Evolutionary conservation across 2,797 vertebrate species (phyloP).

Genomic region (Gadopsis marmoratus): DNA sequence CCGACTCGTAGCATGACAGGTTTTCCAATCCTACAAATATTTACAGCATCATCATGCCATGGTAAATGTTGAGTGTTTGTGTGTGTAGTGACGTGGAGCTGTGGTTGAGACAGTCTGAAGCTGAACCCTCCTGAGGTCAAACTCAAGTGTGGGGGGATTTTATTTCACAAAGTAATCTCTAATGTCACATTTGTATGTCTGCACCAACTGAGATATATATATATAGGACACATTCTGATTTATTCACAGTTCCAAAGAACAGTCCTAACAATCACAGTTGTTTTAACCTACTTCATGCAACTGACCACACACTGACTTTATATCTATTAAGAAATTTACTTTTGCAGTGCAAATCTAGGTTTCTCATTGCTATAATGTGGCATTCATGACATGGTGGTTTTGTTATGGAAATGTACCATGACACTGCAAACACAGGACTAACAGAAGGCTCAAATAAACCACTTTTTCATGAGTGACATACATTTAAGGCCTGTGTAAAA

Average conservation of each 20-base stretch:
- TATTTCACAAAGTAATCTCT: conserved; percentile 59
- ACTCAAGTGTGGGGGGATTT: conserved; percentile 61
- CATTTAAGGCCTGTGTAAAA: conserved; percentile 58
- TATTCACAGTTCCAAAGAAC: conserved; percentile 24
- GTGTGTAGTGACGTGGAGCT: conserved; percentile 1
- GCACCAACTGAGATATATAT: conserved; percentile 35
- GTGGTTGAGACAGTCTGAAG: conserved; percentile 21
- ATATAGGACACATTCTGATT: conserved; percentile 19
- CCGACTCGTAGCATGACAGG: not conserved
- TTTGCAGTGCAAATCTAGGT: not conserved
- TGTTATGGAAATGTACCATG: conserved; percentile 73
- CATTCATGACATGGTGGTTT: conserved; percentile 59
- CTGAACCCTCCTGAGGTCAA: conserved; percentile 53
- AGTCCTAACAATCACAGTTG: conserved; percentile 1
- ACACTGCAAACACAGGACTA: conserved; percentile 63
- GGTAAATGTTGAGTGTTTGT: not conserved
- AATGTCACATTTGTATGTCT: conserved; percentile 38
- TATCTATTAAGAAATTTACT: not conserved
- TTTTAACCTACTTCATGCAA: not conserved
- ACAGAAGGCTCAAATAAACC: conserved; percentile 40
- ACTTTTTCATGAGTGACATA: conserved; percentile 67
- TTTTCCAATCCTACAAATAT: conserved; percentile 9
- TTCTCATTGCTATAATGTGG: conserved; percentile 27
- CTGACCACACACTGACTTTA: not conserved
- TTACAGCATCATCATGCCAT: not conserved